Evolutionary conservation across 2,888 invertebrate species (phyloP).

Genomic region (Apamea epomidion): DNA sequence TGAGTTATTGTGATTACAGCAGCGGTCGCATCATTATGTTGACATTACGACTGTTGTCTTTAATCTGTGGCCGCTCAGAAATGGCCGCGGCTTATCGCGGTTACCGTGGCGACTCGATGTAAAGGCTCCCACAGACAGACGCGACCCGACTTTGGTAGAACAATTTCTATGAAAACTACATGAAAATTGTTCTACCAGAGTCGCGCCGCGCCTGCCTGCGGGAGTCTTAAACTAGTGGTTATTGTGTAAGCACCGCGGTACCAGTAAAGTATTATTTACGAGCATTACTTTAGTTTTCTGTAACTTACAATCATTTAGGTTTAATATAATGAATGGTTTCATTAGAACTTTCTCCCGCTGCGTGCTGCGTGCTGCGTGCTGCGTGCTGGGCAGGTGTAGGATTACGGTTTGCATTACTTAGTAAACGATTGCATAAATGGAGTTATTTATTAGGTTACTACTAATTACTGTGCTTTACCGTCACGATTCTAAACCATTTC

Average conservation of each 20-base stretch:
- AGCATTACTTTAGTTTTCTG: constrained; percentile 36
- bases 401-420: constrained; percentile 21
- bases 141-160: background rate
- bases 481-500: background rate
- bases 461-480: background rate
- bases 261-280: constrained; percentile 54
- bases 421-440: constrained; percentile 4
- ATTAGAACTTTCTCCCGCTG: constrained; percentile 59
- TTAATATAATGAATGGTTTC: constrained; percentile 50
- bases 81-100: background rate
- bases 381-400: constrained; percentile 12
- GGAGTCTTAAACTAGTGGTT: background rate
- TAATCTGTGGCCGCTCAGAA: background rate
- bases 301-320: constrained; percentile 38
- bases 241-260: constrained; percentile 28
- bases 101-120: no score
- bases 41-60: constrained; percentile 19
- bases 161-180: background rate
- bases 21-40: background rate
- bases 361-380: background rate
- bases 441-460: constrained; percentile 25
- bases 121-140: background rate
- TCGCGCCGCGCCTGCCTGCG: background rate
- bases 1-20: no score
- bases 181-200: background rate